These are phyloP conservation scores for Listrodromus nycthemerus DNA, from an alignment of 2,888 invertebrate species.

Conservation along the genomic window DNA sequence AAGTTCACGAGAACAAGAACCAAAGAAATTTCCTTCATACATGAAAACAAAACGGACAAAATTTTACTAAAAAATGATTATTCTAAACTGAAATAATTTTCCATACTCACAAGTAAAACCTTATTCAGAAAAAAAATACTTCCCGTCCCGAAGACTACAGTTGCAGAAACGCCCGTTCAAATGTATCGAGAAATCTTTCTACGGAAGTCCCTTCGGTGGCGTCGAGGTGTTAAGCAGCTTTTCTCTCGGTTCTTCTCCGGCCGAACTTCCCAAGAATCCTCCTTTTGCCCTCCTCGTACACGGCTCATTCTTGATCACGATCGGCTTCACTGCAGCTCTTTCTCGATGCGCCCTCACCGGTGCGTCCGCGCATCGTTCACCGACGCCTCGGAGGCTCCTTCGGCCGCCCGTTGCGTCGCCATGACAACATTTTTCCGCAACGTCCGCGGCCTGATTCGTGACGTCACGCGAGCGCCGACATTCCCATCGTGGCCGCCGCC, in stretches of 20 bases:
- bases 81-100: no score
- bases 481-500: slow-evolving; percentile 68
- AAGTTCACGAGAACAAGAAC: no score
- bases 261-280: slow-evolving; percentile 17
- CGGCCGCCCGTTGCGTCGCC: slow-evolving; percentile 73
- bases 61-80: no score
- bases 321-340: slow-evolving; percentile 16
- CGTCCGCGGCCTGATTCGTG: slow-evolving; percentile 82
- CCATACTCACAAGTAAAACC: no score
- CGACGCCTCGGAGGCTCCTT: neutral
- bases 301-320: slow-evolving; percentile 48
- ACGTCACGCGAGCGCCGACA: slow-evolving; percentile 78
- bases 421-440: slow-evolving; percentile 83
- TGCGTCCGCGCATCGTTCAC: slow-evolving; percentile 39
- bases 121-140: no score
- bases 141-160: no score
- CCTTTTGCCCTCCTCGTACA: slow-evolving; percentile 34
- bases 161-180: slow-evolving; percentile 31
- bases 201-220: slow-evolving; percentile 22
- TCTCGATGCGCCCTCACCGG: neutral
- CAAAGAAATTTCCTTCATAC: no score
- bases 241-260: slow-evolving; percentile 25
- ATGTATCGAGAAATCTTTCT: slow-evolving; percentile 40
- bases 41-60: no score
- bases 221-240: slow-evolving; percentile 45